These are phyloP conservation scores for Matsumyia berberina DNA, from an alignment of 2,888 invertebrate genomes.

Conservation along the genomic window DNA sequence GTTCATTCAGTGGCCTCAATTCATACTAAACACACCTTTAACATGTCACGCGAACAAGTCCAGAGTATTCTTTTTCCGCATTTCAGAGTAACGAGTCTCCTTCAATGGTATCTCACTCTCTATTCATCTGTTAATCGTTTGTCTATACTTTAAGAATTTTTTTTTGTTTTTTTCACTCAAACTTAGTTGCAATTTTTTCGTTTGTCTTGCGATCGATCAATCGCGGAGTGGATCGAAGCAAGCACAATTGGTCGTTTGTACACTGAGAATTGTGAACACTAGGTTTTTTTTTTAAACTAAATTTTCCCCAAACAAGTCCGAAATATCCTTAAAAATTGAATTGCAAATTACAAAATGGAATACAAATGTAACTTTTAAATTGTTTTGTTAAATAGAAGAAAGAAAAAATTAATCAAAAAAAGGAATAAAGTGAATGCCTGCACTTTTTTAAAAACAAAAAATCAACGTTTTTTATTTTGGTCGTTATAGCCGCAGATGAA, in stretches of 20 bases:
- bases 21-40: background rate
- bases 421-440: slow-evolving; percentile 66
- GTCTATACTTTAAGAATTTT: background rate
- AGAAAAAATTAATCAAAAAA: slow-evolving; percentile 52
- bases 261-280: slow-evolving; percentile 20
- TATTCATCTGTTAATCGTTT: slow-evolving; percentile 6
- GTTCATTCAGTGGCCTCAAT: background rate
- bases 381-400: slow-evolving; percentile 68
- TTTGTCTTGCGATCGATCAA: background rate
- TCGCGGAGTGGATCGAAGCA: background rate
- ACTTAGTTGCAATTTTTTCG: slow-evolving; percentile 4
- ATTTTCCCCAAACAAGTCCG: slow-evolving; percentile 32
- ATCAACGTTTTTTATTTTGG: background rate
- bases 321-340: slow-evolving; percentile 36
- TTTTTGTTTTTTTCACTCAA: background rate
- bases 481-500: background rate
- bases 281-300: slow-evolving; percentile 36
- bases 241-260: slow-evolving; percentile 16
- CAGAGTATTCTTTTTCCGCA: background rate
- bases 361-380: slow-evolving; percentile 53
- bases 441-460: slow-evolving; percentile 60
- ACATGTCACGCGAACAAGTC: slow-evolving; percentile 6
- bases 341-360: slow-evolving; percentile 37
- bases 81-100: slow-evolving; percentile 6
- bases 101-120: background rate